These are phyloP conservation scores for Mobula birostris DNA, from an alignment of 2,113 vertebrate species.

Conservation along the genomic window DNA sequence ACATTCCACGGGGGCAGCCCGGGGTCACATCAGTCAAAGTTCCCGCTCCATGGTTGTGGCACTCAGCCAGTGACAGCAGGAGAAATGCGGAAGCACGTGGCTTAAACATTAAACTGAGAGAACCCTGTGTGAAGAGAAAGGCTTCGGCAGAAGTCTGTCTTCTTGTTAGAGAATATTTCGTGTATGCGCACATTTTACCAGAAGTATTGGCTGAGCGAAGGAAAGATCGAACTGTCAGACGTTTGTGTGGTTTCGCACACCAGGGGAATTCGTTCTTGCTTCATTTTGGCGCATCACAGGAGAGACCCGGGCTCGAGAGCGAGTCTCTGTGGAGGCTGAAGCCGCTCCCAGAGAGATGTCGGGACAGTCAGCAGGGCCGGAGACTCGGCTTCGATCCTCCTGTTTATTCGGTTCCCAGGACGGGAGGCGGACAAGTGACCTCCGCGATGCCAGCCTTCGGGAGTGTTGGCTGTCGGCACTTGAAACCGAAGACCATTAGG, in stretches of 20 bases:
- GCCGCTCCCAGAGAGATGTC: neutral
- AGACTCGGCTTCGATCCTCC: neutral
- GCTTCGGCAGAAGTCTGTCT: neutral
- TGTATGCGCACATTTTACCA: neutral
- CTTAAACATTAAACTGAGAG: neutral
- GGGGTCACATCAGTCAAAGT: neutral
- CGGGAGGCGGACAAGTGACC: neutral
- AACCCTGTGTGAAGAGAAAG: neutral
- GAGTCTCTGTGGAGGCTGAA: neutral
- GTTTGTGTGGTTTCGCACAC: neutral
- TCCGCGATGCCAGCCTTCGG: neutral
- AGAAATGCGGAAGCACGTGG: conserved; percentile 9
- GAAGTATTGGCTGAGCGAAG: neutral
- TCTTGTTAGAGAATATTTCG: neutral
- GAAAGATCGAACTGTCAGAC: neutral
- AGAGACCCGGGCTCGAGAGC: neutral
- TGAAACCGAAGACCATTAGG: neutral
- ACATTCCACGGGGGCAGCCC: neutral
- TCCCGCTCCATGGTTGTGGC: neutral
- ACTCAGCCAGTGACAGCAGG: neutral
- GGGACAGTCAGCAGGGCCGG: neutral
- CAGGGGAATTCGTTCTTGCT: neutral
- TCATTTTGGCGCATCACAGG: neutral
- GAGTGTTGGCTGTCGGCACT: neutral
- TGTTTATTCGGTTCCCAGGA: neutral